These are phyloP conservation scores for Mycalesis mineus DNA, from an alignment of 2,888 invertebrate genomes.

Conservation along the genomic window DNA sequence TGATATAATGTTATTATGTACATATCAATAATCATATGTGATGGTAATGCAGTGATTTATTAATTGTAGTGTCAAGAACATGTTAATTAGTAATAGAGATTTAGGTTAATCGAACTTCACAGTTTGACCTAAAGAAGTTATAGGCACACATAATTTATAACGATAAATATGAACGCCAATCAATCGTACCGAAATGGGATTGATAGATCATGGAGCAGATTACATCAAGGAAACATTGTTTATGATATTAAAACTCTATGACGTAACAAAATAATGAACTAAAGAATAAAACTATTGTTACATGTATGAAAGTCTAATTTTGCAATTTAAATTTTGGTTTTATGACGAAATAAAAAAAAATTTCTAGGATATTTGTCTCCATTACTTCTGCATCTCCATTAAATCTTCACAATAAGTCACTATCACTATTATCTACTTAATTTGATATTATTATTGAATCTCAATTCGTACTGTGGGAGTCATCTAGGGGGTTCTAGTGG, in stretches of 20 bases:
- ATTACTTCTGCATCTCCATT: too few species aligned
- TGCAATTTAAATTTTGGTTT: background rate
- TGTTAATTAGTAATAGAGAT: background rate
- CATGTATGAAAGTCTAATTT: background rate
- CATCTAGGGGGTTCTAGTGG: too few species aligned
- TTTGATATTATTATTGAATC: too few species aligned
- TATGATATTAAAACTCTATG: background rate
- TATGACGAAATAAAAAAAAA: background rate
- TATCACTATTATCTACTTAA: too few species aligned
- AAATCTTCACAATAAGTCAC: too few species aligned
- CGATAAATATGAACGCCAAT: slow-evolving; percentile 52
- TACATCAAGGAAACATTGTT: slow-evolving; percentile 40
- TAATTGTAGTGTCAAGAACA: slow-evolving; percentile 18
- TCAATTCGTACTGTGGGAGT: too few species aligned
- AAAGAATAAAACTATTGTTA: background rate
- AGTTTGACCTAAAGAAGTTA: slow-evolving; percentile 48
- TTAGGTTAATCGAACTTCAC: slow-evolving; percentile 54
- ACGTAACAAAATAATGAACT: background rate
- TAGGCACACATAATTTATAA: slow-evolving; percentile 44
- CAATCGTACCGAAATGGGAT: slow-evolving; percentile 42
- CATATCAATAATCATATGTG: background rate
- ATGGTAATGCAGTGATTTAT: background rate
- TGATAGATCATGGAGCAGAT: slow-evolving; percentile 41
- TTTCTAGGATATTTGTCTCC: too few species aligned
- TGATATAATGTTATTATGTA: background rate